phyloP scores from a whole-genome alignment of 2,113 vertebrate genomes.

The Motacilla tschutschensis region DNA sequence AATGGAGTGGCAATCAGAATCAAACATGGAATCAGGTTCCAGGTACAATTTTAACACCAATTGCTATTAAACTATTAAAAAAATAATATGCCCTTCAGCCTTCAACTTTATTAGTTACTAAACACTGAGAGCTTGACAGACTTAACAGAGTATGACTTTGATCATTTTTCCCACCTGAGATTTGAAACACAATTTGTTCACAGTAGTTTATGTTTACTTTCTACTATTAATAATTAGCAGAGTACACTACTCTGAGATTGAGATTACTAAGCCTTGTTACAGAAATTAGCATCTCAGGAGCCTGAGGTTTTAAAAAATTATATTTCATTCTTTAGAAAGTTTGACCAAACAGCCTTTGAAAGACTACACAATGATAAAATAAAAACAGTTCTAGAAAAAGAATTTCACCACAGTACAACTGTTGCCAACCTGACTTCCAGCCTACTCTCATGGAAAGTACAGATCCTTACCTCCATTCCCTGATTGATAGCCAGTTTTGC shows the following conservation, averaged over 20 bases:
- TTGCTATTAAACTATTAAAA: background rate
- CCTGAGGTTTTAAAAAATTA: background rate
- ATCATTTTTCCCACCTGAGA: background rate
- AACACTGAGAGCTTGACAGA: background rate
- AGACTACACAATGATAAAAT: background rate
- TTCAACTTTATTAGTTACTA: background rate
- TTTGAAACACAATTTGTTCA: background rate
- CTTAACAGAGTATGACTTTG: background rate
- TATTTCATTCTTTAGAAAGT: background rate
- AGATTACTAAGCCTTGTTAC: background rate
- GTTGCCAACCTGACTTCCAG: background rate
- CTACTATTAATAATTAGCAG: background rate
- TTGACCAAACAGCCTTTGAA: background rate
- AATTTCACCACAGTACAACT: background rate
- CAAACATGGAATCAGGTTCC: background rate
- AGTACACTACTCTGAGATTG: background rate
- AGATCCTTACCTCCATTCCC: conserved; percentile 90
- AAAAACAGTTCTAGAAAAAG: background rate
- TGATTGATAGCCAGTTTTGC: conserved; percentile 95
- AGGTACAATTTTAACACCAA: background rate
- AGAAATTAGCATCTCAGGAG: background rate
- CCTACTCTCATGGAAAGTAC: background rate
- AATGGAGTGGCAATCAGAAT: background rate
- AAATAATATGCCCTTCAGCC: background rate
- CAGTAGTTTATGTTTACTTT: background rate